A percentile compares a stretch with the other conserved stretches of the same genome.
Conservation (phyloP, 1,140 invertebrate genomes). For the Anastrepha ludens region DNA sequence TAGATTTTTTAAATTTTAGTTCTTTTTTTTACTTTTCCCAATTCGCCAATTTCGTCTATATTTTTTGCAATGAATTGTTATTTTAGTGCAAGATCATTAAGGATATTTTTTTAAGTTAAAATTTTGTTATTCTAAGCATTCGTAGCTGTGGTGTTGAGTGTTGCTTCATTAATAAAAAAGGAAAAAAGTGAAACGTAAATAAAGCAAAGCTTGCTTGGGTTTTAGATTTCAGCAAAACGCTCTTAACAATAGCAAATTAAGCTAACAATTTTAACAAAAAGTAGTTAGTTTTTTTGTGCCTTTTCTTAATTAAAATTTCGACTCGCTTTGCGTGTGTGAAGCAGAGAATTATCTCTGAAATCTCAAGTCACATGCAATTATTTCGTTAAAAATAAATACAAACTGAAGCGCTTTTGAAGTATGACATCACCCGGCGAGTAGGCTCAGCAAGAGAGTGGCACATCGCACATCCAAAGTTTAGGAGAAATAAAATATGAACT, state of each 20-base stretch:
- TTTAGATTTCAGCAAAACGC: constrained; percentile 36
- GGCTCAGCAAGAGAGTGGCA: constrained; percentile 23
- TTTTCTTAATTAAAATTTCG: constrained; percentile 45
- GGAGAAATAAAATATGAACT: no score
- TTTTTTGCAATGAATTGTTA: constrained; percentile 1
- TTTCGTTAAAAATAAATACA: background rate
- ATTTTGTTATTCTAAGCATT: constrained; percentile 41
- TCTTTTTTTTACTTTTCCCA: background rate
- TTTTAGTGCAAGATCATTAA: constrained; percentile 49
- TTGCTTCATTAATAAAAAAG: constrained; percentile 1
- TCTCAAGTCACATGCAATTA: constrained; percentile 35
- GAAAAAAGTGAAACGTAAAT: constrained; percentile 14
- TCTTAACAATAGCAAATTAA: constrained; percentile 45
- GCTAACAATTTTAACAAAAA: constrained; percentile 5
- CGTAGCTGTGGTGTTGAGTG: background rate
- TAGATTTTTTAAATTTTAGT: background rate
- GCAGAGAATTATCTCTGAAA: constrained; percentile 28
- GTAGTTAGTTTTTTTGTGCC: background rate
- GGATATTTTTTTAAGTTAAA: background rate
- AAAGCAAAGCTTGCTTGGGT: constrained; percentile 9
- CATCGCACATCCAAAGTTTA: background rate
- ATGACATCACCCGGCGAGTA: constrained; percentile 37
- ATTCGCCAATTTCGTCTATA: background rate
- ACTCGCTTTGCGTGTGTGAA: constrained; percentile 22
- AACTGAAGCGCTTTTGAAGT: background rate